Conservation (phyloP, 53 echinoderm and acorn worm genomes). For the Actinopyga echinites region DNA sequence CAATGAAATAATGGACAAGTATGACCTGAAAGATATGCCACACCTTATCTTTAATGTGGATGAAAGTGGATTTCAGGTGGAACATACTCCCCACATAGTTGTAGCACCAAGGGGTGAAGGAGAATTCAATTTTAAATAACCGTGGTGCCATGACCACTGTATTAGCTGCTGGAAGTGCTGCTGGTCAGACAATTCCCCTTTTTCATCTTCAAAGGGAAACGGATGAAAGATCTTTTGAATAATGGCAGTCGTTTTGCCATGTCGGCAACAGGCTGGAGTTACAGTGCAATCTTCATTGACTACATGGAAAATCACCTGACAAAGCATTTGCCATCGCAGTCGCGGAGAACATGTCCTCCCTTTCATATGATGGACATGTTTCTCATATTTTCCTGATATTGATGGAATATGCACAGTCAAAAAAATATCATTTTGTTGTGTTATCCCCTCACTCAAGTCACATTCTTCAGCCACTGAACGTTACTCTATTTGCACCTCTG, state of each 20-base stretch:
- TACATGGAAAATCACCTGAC: constrained; percentile 1
- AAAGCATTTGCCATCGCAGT: not conserved
- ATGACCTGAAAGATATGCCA: constrained; percentile 21
- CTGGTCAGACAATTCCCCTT: not conserved
- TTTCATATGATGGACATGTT: not conserved
- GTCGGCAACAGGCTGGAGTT: not conserved
- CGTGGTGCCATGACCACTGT: constrained; percentile 12
- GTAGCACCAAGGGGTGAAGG: constrained; percentile 17
- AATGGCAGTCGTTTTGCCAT: not conserved
- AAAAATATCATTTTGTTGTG: not conserved
- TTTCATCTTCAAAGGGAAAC: constrained; percentile 9
- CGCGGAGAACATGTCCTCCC: not conserved
- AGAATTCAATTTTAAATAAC: not conserved
- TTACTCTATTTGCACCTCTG: not conserved
- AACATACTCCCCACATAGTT: constrained; percentile 32
- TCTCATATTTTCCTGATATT: not conserved
- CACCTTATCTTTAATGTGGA: constrained; percentile 2
- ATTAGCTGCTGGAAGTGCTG: constrained; percentile 23
- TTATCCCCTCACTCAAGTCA: not conserved
- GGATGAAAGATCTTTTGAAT: not conserved
- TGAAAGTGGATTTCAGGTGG: constrained; percentile 34
- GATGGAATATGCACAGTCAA: not conserved
- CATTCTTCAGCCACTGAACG: not conserved
- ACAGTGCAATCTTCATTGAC: not conserved
- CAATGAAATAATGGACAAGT: constrained; percentile 7